Conservation (phyloP, 2,888 invertebrate species). For the Sceliomorpha sp. region DNA sequence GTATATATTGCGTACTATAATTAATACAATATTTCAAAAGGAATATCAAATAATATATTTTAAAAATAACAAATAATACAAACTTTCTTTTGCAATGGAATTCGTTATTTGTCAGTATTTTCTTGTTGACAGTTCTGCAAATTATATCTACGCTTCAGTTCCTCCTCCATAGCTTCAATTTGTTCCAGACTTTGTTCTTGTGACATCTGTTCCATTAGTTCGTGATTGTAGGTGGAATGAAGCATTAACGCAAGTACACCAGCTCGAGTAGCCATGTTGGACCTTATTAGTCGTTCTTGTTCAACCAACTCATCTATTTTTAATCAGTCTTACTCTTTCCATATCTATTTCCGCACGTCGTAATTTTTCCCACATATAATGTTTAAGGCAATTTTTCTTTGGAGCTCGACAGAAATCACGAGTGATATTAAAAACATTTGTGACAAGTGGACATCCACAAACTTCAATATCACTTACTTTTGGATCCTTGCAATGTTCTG, state of each 20-base stretch:
- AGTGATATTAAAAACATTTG: slow-evolving; percentile 90
- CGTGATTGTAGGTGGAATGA: slow-evolving; percentile 98
- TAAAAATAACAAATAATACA: slow-evolving; percentile 1
- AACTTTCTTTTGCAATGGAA: neutral
- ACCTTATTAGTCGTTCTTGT: slow-evolving; percentile 93
- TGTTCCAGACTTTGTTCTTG: slow-evolving; percentile 82
- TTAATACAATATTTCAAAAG: too few species aligned
- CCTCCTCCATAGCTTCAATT: slow-evolving; percentile 81
- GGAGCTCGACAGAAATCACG: slow-evolving; percentile 93
- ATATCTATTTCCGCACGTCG: slow-evolving; percentile 96
- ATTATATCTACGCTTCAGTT: slow-evolving; percentile 75
- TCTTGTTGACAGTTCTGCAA: slow-evolving; percentile 25
- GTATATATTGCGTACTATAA: too few species aligned
- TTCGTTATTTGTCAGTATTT: slow-evolving; percentile 8
- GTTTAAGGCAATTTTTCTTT: slow-evolving; percentile 94
- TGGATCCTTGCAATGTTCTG: slow-evolving; percentile 97
- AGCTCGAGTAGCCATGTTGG: slow-evolving; percentile 88
- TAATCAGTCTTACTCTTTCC: slow-evolving; percentile 94
- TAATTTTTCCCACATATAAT: slow-evolving; percentile 97
- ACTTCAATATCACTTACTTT: slow-evolving; percentile 93
- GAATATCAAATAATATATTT: neutral
- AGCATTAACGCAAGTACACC: slow-evolving; percentile 96
- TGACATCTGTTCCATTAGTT: slow-evolving; percentile 88
- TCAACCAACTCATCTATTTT: slow-evolving; percentile 96
- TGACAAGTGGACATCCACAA: slow-evolving; percentile 95